phyloP scores from a whole-genome alignment of 2,888 invertebrate genomes.

The Chymomyza amoena region DNA sequence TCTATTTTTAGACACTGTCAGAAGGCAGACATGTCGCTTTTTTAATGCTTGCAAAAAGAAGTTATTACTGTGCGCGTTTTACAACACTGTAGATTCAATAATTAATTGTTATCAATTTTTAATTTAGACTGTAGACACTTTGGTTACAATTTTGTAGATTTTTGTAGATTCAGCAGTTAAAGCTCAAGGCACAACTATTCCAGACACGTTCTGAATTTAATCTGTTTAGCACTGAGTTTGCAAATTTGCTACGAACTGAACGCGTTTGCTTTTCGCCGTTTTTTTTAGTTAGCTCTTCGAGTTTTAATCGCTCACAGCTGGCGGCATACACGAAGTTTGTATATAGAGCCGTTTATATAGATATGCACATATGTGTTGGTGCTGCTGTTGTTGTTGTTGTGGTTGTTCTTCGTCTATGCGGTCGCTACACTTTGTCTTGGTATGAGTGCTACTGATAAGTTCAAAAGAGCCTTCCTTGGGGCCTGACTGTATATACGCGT shows the following conservation, averaged over 20 bases:
- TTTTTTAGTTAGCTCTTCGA: slow-evolving; percentile 30
- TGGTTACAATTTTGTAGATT: background rate
- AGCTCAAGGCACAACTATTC: slow-evolving; percentile 51
- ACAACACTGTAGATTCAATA: background rate
- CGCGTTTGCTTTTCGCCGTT: slow-evolving; percentile 16
- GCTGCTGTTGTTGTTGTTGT: slow-evolving; percentile 40
- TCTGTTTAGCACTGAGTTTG: slow-evolving; percentile 53
- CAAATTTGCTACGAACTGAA: slow-evolving; percentile 47
- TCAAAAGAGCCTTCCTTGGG: slow-evolving; percentile 8
- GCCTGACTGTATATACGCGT: background rate
- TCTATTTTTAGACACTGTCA: slow-evolving; percentile 50
- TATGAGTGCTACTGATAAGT: slow-evolving; percentile 49
- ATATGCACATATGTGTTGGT: background rate
- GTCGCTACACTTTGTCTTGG: slow-evolving; percentile 4
- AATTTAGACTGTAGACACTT: background rate
- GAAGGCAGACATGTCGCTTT: slow-evolving; percentile 44
- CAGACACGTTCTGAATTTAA: slow-evolving; percentile 49
- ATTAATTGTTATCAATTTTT: too few relatives aligned
- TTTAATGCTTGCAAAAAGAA: background rate
- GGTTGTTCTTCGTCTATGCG: slow-evolving; percentile 3
- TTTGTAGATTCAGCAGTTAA: background rate
- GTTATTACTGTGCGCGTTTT: background rate
- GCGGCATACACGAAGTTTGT: slow-evolving; percentile 19
- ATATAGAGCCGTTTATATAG: background rate
- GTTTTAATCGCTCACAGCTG: slow-evolving; percentile 48